Percentiles rank a stretch among this genome's conserved stretches.
These are phyloP conservation scores for Maniola jurtina DNA, from an alignment of 1,140 invertebrate genomes.

Conservation along the genomic window DNA sequence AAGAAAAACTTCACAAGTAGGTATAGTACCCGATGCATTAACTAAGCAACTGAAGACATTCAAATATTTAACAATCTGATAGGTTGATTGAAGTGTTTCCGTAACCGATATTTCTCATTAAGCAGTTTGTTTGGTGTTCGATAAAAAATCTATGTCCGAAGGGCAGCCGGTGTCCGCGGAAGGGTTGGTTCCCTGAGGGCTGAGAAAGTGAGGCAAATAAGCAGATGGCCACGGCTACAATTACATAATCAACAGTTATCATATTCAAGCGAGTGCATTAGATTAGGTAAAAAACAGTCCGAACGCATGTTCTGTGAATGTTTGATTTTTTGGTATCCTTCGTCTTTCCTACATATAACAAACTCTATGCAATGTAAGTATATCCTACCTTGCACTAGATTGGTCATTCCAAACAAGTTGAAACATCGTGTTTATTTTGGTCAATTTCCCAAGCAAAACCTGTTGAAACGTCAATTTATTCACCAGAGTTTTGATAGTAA, in stretches of 20 bases:
- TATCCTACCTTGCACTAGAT: no score
- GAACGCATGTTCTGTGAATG: neutral
- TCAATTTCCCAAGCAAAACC: no score
- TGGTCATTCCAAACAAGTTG: no score
- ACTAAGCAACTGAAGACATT: constrained; percentile 25
- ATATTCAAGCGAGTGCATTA: constrained; percentile 54
- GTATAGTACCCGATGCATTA: constrained; percentile 7
- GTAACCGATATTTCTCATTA: constrained; percentile 76
- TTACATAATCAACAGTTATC: constrained; percentile 75
- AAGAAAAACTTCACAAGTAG: neutral
- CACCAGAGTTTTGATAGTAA: no score
- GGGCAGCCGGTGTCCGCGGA: constrained; percentile 62
- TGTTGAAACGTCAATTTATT: no score
- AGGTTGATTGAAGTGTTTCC: constrained; percentile 64
- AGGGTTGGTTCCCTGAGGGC: constrained; percentile 57
- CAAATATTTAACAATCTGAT: constrained; percentile 68
- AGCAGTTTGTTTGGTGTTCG: constrained; percentile 56
- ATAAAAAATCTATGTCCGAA: constrained; percentile 71
- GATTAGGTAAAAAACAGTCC: neutral
- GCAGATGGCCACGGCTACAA: constrained; percentile 66
- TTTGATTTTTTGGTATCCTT: neutral
- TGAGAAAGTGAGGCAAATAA: constrained; percentile 59
- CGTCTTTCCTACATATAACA: no score
- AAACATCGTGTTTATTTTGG: no score
- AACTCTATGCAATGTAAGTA: no score